These are phyloP conservation scores for Akabosia matsudoensis DNA, from an alignment of 1,140 invertebrate genomes.

Conservation along the genomic window DNA sequence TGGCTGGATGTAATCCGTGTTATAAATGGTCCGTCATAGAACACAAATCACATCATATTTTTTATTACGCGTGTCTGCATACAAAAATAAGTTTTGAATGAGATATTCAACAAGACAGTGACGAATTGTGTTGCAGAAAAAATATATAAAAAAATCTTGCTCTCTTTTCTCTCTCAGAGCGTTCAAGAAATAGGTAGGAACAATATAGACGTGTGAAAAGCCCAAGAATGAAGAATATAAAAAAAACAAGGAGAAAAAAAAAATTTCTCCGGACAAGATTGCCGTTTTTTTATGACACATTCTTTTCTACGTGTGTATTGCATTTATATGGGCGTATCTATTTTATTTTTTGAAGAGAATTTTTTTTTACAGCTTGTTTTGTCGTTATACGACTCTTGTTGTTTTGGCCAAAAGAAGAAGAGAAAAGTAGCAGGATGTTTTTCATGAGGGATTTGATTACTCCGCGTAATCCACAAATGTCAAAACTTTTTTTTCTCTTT, in stretches of 20 bases:
- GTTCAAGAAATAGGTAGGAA: too few relatives aligned
- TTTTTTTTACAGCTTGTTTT: background rate
- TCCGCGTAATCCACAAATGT: constrained; percentile 10
- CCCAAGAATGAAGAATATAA: background rate
- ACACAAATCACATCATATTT: too few relatives aligned
- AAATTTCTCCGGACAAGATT: background rate
- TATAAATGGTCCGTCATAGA: constrained; percentile 11
- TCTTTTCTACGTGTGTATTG: constrained; percentile 10
- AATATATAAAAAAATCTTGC: too few relatives aligned
- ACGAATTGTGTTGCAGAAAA: constrained; percentile 23
- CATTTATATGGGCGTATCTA: background rate
- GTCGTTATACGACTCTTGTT: background rate
- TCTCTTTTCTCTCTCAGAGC: too few relatives aligned
- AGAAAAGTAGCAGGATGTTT: background rate
- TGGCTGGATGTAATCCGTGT: background rate
- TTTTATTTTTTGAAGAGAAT: background rate
- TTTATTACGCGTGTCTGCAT: background rate
- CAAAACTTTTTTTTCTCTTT: constrained; percentile 14
- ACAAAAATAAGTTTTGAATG: background rate
- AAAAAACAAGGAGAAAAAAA: background rate
- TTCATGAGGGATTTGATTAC: constrained; percentile 20
- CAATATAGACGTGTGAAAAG: background rate
- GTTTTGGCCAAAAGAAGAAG: too few relatives aligned
- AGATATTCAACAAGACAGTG: constrained; percentile 25
- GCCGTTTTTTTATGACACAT: constrained; percentile 5